Base-by-base conservation (phyloP, 2,888 invertebrate genomes). In the Drosophila koepferae region DNA sequence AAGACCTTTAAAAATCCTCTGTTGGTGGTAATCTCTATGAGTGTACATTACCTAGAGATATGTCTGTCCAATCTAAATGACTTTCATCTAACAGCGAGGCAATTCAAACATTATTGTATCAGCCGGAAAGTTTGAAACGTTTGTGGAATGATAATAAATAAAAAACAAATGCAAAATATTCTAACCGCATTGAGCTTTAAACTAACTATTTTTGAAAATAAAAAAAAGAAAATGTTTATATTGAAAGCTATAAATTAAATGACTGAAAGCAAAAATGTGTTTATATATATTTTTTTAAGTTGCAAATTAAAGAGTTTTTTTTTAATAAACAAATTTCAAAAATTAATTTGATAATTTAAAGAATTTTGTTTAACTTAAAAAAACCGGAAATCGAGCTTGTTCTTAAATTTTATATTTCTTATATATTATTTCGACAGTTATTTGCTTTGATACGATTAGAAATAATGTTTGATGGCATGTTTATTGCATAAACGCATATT, bases 1-100 rank as follows among this genome's bases (percentile, higher is more conserved):
- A 63, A 72, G 61, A 72, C 68, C 78, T 73, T 62, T 77, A 73
- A 67, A 68, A 62, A 76, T 72, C 66, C 72, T 66, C 75, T 63
- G 48, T 59, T 70, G 63, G 64, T 74, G 75, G 65, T 43, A 63
- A 64, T 61, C 53, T 53, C 14, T 23, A 23, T 20, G 0, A n/a
- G 31, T 31, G n/a, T 31, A 31, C n/a, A 28, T 23, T 28, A 36
- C 4, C 20, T 20, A 36, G 36, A 54, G 53, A 20, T 36, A 38
- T 40, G 38, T 40, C 38, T 23, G 38, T 6, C 51, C 51, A 20
- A 51, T 23, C 40, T 40, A 16, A 38, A 56, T 55, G 54, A 70
- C 31, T 60, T 63, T 54, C 43, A 41, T 18, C 6, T 31, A 8
- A 31, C n/a, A 20, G 56, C 40, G 18, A 48, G 28, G 28, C 62